A percentile compares a stretch with the other conserved stretches of the same genome.
phyloP scores from a whole-genome alignment of 2,113 vertebrate genomes.

The Entelurus aequoreus region DNA sequence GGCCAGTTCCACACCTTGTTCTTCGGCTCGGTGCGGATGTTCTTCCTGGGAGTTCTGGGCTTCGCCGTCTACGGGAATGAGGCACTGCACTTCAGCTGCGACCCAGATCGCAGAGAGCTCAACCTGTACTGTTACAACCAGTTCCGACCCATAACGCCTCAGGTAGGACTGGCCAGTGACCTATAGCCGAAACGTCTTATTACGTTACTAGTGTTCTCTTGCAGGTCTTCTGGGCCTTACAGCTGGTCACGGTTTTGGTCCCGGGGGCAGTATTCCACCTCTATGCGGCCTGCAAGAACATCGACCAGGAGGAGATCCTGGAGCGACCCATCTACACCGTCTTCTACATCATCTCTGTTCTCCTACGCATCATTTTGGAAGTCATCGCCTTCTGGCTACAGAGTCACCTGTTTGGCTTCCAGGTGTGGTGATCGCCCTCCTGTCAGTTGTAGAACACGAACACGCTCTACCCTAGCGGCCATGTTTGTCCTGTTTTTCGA shows the following conservation, averaged over 20 bases:
- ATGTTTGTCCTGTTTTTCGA: neutral
- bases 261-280: conserved; percentile 84
- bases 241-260: conserved; percentile 80
- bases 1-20: conserved; percentile 87
- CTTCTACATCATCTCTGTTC: conserved; percentile 82
- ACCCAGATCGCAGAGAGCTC: conserved; percentile 80
- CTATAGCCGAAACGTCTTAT: neutral
- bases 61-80: conserved; percentile 87
- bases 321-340: conserved; percentile 75
- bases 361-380: conserved; percentile 82
- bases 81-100: conserved; percentile 86
- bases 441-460: no score
- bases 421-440: conserved; percentile 41
- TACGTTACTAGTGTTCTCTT: neutral
- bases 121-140: conserved; percentile 90
- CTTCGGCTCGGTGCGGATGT: conserved; percentile 82
- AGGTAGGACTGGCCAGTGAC: conserved; percentile 60
- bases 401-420: conserved; percentile 84
- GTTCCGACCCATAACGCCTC: conserved; percentile 84
- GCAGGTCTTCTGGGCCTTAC: conserved; percentile 83
- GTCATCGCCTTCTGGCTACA: conserved; percentile 84
- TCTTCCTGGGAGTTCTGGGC: conserved; percentile 81
- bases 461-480: no score
- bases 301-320: conserved; percentile 82
- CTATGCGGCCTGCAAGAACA: conserved; percentile 80